A percentile compares a stretch with the other conserved stretches of the same genome.
These are phyloP conservation scores for Rhinopomastus cyanomelas DNA, from an alignment of 2,113 vertebrate species.

Conservation along the genomic window DNA sequence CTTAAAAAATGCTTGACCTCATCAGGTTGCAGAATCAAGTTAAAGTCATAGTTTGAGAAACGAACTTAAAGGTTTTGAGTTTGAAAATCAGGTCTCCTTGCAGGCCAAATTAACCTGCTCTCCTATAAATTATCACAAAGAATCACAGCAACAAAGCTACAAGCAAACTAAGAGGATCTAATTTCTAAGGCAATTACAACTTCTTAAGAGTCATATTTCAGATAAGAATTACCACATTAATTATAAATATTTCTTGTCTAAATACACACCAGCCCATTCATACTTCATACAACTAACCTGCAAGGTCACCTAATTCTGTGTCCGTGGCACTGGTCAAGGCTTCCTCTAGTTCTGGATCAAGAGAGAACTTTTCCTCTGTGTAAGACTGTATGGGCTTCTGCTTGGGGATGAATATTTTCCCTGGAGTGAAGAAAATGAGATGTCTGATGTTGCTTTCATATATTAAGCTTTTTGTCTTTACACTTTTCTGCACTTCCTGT, in stretches of 20 bases:
- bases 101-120: background rate
- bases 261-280: background rate
- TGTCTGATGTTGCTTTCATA: background rate
- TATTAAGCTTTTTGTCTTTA: background rate
- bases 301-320: slow-evolving; percentile 93
- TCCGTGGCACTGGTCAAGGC: slow-evolving; percentile 94
- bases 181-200: background rate
- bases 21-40: background rate
- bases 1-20: background rate
- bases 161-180: background rate
- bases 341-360: slow-evolving; percentile 97
- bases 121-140: background rate
- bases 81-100: background rate
- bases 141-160: background rate
- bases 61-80: background rate
- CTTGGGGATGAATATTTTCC: slow-evolving; percentile 92
- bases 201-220: background rate
- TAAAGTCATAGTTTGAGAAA: background rate
- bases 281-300: slow-evolving; percentile 77
- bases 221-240: background rate
- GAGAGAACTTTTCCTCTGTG: slow-evolving; percentile 86
- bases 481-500: background rate
- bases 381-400: slow-evolving; percentile 84
- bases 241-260: background rate
- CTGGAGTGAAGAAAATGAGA: slow-evolving; percentile 66